Base-by-base conservation (phyloP, 35 echinoderm and acorn worm species). In the Nesometra sesokonis region DNA sequence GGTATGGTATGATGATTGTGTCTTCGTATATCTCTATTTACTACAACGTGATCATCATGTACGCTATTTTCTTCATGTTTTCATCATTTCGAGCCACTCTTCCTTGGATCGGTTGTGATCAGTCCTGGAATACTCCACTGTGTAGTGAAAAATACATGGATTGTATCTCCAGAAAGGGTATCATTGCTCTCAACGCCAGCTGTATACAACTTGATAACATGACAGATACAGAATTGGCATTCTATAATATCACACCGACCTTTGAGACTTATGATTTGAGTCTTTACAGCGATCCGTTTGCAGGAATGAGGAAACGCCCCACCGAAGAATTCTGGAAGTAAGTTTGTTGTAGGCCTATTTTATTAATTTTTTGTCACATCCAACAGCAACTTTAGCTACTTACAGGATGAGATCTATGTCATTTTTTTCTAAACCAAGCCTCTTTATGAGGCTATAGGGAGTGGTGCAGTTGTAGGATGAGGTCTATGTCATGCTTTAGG, bases 301-400 rank as follows among this genome's bases (percentile, higher is more conserved):
- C 32, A 15, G 82, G 13, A 21, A 31, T 37, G 33, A 89, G 96
- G 35, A 79, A 43, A 47, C 77, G 80, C 34, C 87, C 96, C 11
- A 94, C 90, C 39, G 96, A 99, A 76, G 92, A 99, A 34, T 99
- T 94, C 46, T 99, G 96, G 96, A 91, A 97, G 94, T 97, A 88
- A 93, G 94, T 97, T 17, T 8, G n/a, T n/a, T n/a, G n/a, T n/a
- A n/a, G n/a, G n/a, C n/a, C n/a, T n/a, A n/a, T n/a, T n/a, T n/a
- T n/a, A n/a, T n/a, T n/a, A n/a, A n/a, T n/a, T n/a, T n/a, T n/a
- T n/a, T n/a, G n/a, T n/a, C n/a, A n/a, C n/a, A n/a, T n/a, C n/a
- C n/a, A n/a, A n/a, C n/a, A n/a, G n/a, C n/a, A n/a, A n/a, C n/a
- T n/a, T n/a, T n/a, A n/a, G n/a, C n/a, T n/a, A n/a, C n/a, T n/a